Evolutionary conservation across 2,797 vertebrate genomes (phyloP), one percentile per base, ranked within the genome.

Genomic region (Aulostomus chinensis): DNA sequence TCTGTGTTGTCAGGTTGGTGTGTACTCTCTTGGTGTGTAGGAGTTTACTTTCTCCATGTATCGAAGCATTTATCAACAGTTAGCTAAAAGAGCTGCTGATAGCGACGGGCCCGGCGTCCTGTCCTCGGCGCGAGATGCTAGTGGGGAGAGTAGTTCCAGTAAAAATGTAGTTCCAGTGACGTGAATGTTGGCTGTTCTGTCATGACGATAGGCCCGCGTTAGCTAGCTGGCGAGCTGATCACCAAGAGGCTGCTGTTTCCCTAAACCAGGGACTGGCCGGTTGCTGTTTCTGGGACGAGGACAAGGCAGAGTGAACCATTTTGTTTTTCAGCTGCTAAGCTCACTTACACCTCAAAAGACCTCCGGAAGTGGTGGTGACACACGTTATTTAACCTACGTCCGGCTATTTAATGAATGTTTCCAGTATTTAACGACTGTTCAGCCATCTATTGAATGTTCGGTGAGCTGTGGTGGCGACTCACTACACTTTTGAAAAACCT

Each of bases 11-110:
- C 83, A 83, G 88, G 84, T 91, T 79, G 86, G 74, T 83, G 83
- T 88, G 76, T 88, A 76, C 84, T 91, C 93, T 94, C 92, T 94
- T 89, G 88, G 85, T 93, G 91, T 92, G 86, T 94, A 88, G 88
- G 87, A 93, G 93, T 89, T 94, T 85, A 85, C 56, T 77, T 90
- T 94, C 92, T 94, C 83, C 90, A 86, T 93, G 86, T 93, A 83
- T 87, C 89, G 90, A 91, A 93, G 89, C 92, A 82, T 94, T 90
- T 93, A 92, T 91, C 86, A 83, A 71, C 80, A 73, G 77, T 80
- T 86, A 89, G 80, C 78, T 72, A 66, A 63, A 78, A 60, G 63
- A 73, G 72, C 35, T 58, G n/a, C n/a, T n/a, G n/a, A n/a, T n/a
- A n/a, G n/a, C n/a, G n/a, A n/a, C n/a, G n/a, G n/a, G n/a, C n/a